These are phyloP conservation scores for Pseudopipra pipra DNA, from an alignment of 2,113 vertebrate genomes.

Conservation along the genomic window DNA sequence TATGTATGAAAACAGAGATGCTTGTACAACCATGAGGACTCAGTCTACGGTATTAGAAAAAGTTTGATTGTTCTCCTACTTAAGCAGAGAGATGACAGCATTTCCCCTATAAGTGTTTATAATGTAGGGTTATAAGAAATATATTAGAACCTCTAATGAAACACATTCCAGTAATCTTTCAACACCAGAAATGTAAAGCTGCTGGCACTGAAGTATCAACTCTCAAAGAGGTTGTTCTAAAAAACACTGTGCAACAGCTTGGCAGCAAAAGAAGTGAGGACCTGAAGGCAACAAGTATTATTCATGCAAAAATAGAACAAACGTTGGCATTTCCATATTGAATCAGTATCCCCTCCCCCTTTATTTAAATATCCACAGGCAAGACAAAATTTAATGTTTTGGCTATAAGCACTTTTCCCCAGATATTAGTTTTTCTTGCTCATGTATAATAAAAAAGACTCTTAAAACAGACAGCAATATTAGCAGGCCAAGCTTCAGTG, in stretches of 20 bases:
- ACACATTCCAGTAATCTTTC: constrained; percentile 62
- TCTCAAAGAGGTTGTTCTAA: constrained; percentile 66
- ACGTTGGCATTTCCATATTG: constrained; percentile 62
- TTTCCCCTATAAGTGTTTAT: constrained; percentile 4
- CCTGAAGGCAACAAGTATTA: constrained; percentile 70
- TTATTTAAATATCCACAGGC: constrained; percentile 54
- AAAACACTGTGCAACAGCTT: constrained; percentile 68
- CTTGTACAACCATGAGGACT: neutral
- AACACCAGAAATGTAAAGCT: constrained; percentile 69
- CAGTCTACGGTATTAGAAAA: neutral
- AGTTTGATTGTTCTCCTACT: neutral
- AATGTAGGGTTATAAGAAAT: neutral
- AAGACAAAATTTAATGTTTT: constrained; percentile 62
- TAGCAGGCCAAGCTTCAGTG: neutral
- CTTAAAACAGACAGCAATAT: constrained; percentile 6
- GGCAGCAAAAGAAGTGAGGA: constrained; percentile 64
- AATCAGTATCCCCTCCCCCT: constrained; percentile 37
- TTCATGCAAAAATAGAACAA: constrained; percentile 72
- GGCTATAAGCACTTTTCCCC: constrained; percentile 41
- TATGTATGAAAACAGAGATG: neutral
- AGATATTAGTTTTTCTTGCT: constrained; percentile 51
- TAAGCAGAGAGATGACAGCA: constrained; percentile 18
- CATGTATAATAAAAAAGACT: constrained; percentile 46
- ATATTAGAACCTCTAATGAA: constrained; percentile 25
- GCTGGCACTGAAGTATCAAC: constrained; percentile 55